These are phyloP conservation scores for Copidosoma floridanum DNA, from an alignment of 1,140 invertebrate species.

Conservation along the genomic window DNA sequence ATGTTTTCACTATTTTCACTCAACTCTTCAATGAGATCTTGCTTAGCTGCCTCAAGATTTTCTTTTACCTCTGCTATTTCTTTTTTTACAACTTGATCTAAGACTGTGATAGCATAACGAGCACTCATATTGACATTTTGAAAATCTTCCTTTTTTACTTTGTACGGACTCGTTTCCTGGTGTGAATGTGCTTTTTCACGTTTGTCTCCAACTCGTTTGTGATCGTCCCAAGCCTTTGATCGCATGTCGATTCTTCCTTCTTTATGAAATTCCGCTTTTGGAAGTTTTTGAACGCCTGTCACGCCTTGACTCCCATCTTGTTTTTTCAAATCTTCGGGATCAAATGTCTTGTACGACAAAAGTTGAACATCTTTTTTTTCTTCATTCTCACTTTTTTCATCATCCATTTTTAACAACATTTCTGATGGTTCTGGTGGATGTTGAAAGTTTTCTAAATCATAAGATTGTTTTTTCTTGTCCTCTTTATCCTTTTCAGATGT, in stretches of 20 bases:
- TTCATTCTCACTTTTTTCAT: not conserved
- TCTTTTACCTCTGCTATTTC: conserved; percentile 70
- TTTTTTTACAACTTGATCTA: conserved; percentile 60
- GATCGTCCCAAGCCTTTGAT: conserved; percentile 32
- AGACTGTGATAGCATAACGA: conserved; percentile 50
- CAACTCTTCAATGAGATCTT: conserved; percentile 65
- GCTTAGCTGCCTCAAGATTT: conserved; percentile 64
- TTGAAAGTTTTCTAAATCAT: conserved; percentile 1
- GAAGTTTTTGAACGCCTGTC: not conserved
- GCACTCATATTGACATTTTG: conserved; percentile 56
- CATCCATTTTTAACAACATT: conserved; percentile 7
- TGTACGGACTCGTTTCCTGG: conserved; percentile 61
- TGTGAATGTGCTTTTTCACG: conserved; percentile 40
- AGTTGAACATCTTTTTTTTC: not conserved
- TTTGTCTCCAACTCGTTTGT: conserved; percentile 24
- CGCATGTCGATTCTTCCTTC: conserved; percentile 31
- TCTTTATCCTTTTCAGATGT: not conserved
- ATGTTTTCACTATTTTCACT: conserved; percentile 53
- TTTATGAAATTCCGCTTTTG: conserved; percentile 6
- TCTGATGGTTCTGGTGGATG: not conserved
- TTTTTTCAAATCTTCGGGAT: conserved; percentile 13
- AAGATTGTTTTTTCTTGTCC: not conserved
- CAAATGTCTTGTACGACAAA: conserved; percentile 15
- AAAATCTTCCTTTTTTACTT: conserved; percentile 70
- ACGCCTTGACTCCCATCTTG: not conserved